Base-by-base conservation (phyloP, 2,797 vertebrate species). In the Poliocrania exsul region DNA sequence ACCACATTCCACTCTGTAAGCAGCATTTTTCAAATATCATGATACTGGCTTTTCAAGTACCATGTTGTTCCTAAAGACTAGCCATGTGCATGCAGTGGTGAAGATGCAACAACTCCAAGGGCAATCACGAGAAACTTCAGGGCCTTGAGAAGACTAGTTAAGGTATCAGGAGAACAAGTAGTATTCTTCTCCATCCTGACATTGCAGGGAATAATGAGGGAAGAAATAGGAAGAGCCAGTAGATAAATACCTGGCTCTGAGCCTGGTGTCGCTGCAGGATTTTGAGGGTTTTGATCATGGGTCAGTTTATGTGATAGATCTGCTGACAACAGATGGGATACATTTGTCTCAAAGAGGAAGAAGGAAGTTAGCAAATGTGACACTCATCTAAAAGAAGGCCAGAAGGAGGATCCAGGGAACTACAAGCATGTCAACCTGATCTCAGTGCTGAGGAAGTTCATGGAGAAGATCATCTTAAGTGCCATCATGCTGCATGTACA, bases 1-100 rank as follows among this genome's bases (percentile, higher is more conserved):
- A 7, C 6, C 19, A 14, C 0, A 0, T 72, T 79, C 15, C 4
- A 2, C 3, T 25, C 28, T 51, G 40, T 65, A n/a, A 66, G 49
- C 3, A 73, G 0, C 23, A 53, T 66, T 79, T 80, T 37, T 71
- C 42, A 53, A 60, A 60, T 8, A 65, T 2, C 29, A 21, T 29
- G 47, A 57, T 42, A 53, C 25, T 5, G 3, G 20, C 61, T 74
- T 74, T 10, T 28, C 33, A 35, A n/a, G n/a, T 66, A 65, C 5
- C 10, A 11, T 28, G 7, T 26, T 65, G 31, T 51, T 75, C 35
- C 16, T 81, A 57, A 87, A 61, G 20, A 67, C 26, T 44, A 69
- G n/a, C 12, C 6, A 21, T 61, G 12, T 23, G 31, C 13, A 51
- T 47, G 28, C 21, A 37, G 20, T 47, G 26, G 47, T 58, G 21